A percentile compares a stretch with the other conserved stretches of the same genome.
Evolutionary conservation across 2,888 invertebrate species (phyloP).

Genomic region (Drosophila nr. fundita): DNA sequence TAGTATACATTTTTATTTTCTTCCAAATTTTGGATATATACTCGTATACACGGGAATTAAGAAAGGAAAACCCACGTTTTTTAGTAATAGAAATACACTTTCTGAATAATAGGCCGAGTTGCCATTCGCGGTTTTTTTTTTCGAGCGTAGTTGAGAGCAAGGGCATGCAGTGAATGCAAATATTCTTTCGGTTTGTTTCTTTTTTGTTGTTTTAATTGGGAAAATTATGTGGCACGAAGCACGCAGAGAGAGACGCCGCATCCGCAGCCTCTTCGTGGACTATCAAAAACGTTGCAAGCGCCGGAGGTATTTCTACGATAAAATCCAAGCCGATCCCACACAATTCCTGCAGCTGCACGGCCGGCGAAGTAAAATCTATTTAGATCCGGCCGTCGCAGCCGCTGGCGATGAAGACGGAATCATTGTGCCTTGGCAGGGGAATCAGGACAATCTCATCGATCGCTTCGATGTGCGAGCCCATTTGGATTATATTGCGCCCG

Average conservation of each 20-base stretch:
- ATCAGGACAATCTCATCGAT: slow-evolving; percentile 96
- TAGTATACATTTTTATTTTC: background rate
- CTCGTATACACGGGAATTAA: background rate
- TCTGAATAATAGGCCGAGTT: background rate
- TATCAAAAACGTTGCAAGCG: slow-evolving; percentile 97
- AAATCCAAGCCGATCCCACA: slow-evolving; percentile 99
- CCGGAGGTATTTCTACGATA: slow-evolving; percentile 98
- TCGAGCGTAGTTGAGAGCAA: background rate
- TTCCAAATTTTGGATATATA: background rate
- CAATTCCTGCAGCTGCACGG: slow-evolving; percentile 99
- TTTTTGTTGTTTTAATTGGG: slow-evolving; percentile 42
- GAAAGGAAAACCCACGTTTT: too few relatives aligned
- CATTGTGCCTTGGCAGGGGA: slow-evolving; percentile 99
- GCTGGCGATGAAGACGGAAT: slow-evolving; percentile 98
- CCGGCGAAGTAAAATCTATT: slow-evolving; percentile 95
- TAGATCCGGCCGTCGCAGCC: slow-evolving; percentile 96
- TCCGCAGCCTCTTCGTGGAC: slow-evolving; percentile 98
- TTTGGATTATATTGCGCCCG: slow-evolving; percentile 94
- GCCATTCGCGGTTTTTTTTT: background rate
- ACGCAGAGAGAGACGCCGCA: slow-evolving; percentile 97
- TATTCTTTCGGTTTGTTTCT: background rate
- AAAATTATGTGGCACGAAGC: slow-evolving; percentile 99
- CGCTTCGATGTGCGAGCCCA: slow-evolving; percentile 99
- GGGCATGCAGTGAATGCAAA: slow-evolving; percentile 25
- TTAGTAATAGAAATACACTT: background rate